Base-by-base conservation (phyloP, 2,797 vertebrate species). In the Notolabrus celidotus region DNA sequence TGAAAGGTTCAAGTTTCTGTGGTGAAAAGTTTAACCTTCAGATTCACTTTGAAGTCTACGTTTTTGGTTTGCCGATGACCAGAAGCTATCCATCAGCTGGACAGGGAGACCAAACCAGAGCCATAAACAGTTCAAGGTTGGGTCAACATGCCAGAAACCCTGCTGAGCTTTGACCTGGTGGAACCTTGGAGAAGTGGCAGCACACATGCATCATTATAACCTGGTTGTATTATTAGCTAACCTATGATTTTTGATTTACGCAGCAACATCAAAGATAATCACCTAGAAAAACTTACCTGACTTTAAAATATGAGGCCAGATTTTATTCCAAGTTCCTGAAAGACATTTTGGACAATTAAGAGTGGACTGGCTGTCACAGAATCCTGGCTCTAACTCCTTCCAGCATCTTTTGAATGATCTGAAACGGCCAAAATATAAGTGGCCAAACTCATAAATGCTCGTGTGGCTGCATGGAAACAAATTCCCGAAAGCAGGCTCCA, bases 121-220 rank as follows among this genome's bases (percentile, higher is more conserved):
- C 22, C 17, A 16, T 29, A 4, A 17, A 52, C 57, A 67, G 71
- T 66, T 87, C 67, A 77, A 83, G 78, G 80, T 45, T 70, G 54
- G 29, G 62, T 23, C 53, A 43, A 49, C 38, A 52, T 33, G n/a
- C 36, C 17, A 33, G 20, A 2, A 14, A 27, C 31, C 6, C 29
- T 16, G 67, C 51, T 52, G 38, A 34, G 19, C 41, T 36, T 20
- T 58, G 74, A 58, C 66, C 75, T 43, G 7, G 0, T 2, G 2
- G 41, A 31, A 70, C 41, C 34, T 14, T 12, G 9, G 27, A 31
- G 45, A 4, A 9, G 16, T 12, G 12, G 25, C 27, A 56, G 47
- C 17, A 45, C 25, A 2, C 16, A 57, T n/a, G 0, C 12, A 3
- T 23, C 15, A 41, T 17, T 2, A 4, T 20, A 3, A 19, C 12